These are phyloP conservation scores for Chaenogobius annularis DNA, from an alignment of 2,113 vertebrate genomes.

Conservation along the genomic window DNA sequence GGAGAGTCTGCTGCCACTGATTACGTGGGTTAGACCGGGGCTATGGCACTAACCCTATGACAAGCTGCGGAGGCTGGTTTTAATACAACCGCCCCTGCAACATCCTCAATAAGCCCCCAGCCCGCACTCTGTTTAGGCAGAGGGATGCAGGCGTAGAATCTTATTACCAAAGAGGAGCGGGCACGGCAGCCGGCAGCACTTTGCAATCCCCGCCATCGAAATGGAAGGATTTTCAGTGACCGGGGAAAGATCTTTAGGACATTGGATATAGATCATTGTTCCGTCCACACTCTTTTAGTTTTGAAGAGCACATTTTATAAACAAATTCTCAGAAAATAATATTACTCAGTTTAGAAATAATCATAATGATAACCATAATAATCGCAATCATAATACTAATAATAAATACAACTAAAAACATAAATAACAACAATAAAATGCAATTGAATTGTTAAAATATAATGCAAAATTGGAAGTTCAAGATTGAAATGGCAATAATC, in stretches of 20 bases:
- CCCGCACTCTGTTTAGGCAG: constrained; percentile 37
- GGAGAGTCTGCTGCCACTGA: constrained; percentile 40
- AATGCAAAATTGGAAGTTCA: no score
- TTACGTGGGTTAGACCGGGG: constrained; percentile 49
- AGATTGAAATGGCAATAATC: no score
- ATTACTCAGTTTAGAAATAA: no score
- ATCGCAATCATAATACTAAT: no score
- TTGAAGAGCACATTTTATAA: no score
- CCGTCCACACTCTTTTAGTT: no score
- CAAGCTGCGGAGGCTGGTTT: constrained; percentile 33
- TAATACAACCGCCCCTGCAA: constrained; percentile 29
- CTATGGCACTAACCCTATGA: constrained; percentile 31
- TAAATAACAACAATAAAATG: no score
- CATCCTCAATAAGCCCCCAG: constrained; percentile 19
- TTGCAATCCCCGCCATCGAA: constrained; percentile 49
- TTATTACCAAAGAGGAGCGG: constrained; percentile 50
- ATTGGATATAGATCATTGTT: constrained; percentile 9
- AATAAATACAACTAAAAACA: no score
- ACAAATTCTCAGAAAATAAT: no score
- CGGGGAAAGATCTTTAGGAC: constrained; percentile 18
- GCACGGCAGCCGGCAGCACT: constrained; percentile 51
- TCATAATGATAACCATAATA: no score
- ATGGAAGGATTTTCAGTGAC: constrained; percentile 35
- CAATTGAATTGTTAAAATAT: no score
- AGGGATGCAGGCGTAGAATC: constrained; percentile 37